Evolutionary conservation across 2,888 invertebrate genomes (phyloP).

Genomic region (Deroplatys truncata): DNA sequence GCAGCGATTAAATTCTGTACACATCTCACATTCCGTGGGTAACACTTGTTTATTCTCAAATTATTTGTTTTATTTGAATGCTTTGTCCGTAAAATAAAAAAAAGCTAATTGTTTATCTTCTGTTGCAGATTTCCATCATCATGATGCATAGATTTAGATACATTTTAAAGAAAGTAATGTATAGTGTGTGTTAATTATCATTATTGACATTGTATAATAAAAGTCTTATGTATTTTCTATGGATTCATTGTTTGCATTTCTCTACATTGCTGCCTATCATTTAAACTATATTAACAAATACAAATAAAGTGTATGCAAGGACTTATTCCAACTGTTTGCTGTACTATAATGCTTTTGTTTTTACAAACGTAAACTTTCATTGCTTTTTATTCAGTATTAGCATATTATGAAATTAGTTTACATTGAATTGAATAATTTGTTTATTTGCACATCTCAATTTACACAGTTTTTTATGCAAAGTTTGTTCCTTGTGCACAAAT

Average conservation of each 20-base stretch:
- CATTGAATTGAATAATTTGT: too few relatives aligned
- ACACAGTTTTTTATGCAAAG: too few relatives aligned
- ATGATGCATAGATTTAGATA: neutral
- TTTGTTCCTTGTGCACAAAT: too few relatives aligned
- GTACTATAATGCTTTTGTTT: neutral
- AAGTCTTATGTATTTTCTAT: neutral
- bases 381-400: neutral
- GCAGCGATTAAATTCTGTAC: slow-evolving; percentile 22
- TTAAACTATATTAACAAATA: neutral
- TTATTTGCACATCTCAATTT: too few relatives aligned
- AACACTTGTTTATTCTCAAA: neutral
- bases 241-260: neutral
- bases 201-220: neutral
- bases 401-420: too few relatives aligned
- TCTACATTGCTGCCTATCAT: neutral
- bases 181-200: neutral
- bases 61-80: neutral
- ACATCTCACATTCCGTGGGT: slow-evolving; percentile 15
- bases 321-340: neutral
- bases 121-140: neutral
- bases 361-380: neutral
- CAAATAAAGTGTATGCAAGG: neutral
- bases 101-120: neutral
- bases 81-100: neutral
- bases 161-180: neutral